Evolutionary conservation across 2,888 invertebrate genomes (phyloP), one percentile per base, ranked within the genome.

Genomic region (Panzeria rudis): DNA sequence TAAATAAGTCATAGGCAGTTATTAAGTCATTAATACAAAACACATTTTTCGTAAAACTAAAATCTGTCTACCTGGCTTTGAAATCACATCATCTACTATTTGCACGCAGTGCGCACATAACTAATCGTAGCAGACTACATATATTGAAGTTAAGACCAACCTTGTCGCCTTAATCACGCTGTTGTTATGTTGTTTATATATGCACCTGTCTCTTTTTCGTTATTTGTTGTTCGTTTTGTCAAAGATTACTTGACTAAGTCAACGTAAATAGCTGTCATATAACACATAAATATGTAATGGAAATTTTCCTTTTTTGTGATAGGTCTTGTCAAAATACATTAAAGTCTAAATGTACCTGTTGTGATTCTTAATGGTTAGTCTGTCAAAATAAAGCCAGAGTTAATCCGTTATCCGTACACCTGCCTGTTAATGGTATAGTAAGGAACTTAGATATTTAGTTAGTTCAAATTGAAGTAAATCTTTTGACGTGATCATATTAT

Each of bases 331-430:
- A 73, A 78, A 66, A 68, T 29, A 11, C 29, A 41, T 64, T 59
- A 72, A 72, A 35, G 29, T 61, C 13, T 32, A n/a, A 69, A 52
- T 38, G 3, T 11, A 54, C 66, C 75, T 72, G 73, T 78, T 73
- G 59, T 59, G 20, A 59, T 35, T 50, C 50, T 59, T 38, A 61
- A 44, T 75, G 62, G 59, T 38, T 54, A 38, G 38, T 17, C 47
- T 54, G 68, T 32, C 38, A 71, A 17, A 41, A 17, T 35, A 50
- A 59, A 61, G 25, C 47, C 17, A n/a, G 35, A 38, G 35, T n/a
- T 69, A 61, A 78, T 78, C 59, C 50, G 20, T 69, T 44, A 59
- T 11, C 52, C 64, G 64, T 79, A 11, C 71, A 75, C 72, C 69
- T 79, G 72, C 23, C 29, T 44, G 25, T 1, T 6, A 6, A 11